Percentiles rank a stretch among this genome's conserved stretches.
phyloP scores from a whole-genome alignment of 2,797 vertebrate species.

The Lates japonicus region DNA sequence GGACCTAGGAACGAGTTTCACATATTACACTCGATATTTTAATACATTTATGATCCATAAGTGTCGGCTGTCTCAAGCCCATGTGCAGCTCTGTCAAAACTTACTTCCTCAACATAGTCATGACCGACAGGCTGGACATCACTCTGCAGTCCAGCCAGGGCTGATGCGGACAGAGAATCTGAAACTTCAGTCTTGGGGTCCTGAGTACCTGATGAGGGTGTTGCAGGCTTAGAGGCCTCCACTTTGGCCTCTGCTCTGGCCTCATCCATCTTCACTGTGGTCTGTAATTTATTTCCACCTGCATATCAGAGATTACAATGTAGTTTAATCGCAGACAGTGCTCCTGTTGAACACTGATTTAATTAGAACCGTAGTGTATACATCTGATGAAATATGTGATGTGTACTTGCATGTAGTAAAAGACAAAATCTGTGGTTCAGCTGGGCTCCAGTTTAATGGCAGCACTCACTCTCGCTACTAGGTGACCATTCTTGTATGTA shows the following conservation, averaged over 20 bases:
- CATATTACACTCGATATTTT: not conserved
- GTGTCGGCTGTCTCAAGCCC: accelerated
- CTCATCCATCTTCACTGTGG: conserved; percentile 92
- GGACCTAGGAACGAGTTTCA: conserved; percentile 85
- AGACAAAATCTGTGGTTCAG: too few relatives aligned
- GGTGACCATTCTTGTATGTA: too few relatives aligned
- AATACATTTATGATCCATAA: not conserved
- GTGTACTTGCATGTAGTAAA: too few relatives aligned
- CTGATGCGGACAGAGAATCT: conserved; percentile 89
- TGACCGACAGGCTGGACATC: conserved; percentile 98
- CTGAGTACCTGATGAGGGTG: conserved; percentile 46
- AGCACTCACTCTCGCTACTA: too few relatives aligned
- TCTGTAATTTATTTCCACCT: conserved; percentile 97
- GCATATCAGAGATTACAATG: conserved; percentile 14
- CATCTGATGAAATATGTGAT: too few relatives aligned
- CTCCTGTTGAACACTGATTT: not conserved
- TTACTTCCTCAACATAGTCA: conserved; percentile 97
- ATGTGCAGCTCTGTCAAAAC: not conserved
- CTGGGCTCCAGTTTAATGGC: too few relatives aligned
- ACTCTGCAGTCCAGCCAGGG: conserved; percentile 94
- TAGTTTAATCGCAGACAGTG: not conserved
- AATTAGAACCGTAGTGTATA: not conserved
- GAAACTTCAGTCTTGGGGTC: conserved; percentile 81
- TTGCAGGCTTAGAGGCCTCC: conserved; percentile 73
- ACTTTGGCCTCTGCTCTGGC: conserved; percentile 87